Base-by-base conservation (phyloP, 1,140 invertebrate genomes). In the Diorhabda elongata region DNA sequence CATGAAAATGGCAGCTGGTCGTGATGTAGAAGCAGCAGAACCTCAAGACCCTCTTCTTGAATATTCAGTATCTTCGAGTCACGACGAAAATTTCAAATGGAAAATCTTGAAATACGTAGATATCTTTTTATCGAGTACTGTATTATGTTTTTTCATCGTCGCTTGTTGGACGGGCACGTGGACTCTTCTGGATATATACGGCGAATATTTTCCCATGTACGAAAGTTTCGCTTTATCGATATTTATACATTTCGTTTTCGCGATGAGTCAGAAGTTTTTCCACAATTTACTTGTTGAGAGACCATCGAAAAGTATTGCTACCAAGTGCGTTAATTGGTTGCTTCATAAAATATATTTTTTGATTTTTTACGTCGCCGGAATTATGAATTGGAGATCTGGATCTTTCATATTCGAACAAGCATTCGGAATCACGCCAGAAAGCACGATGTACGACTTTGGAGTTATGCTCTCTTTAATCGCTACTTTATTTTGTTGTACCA, bases 131-230 rank as follows among this genome's bases (percentile, higher is more conserved):
- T 89, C 90, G 5, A 44, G 63, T 8, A 75, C 81, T 47, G 67
- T 91, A 3, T 83, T 91, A 3, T 83, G 85, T 2, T 88, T 89
- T 0, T 76, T 87, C n/a, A 85, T 87, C 0, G 84, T 92, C 2
- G 80, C 82, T 1, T 85, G 86, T 69, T 92, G 90, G 90, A 78
- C 86, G 44, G 87, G 88, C 0, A 84, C 85, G 2, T 91, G 88
- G 89, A 79, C 80, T 7, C 77, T 90, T 4, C 87, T 90, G 85
- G 87, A 90, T 56, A 70, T 83, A 3, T 82, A 87, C 72, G 69
- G 71, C 0, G n/a, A 81, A 3, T 77, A 83, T 61, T 86, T 87
- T 72, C 84, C 83, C 2, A 77, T 77, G 67, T 81, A 79, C 65
- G 75, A 83, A 58, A 83, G 77, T 52, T 85, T 83, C 70, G 4